These are phyloP conservation scores for Tolypeutes matacus DNA, from an alignment of 2,797 vertebrate species.

Conservation along the genomic window DNA sequence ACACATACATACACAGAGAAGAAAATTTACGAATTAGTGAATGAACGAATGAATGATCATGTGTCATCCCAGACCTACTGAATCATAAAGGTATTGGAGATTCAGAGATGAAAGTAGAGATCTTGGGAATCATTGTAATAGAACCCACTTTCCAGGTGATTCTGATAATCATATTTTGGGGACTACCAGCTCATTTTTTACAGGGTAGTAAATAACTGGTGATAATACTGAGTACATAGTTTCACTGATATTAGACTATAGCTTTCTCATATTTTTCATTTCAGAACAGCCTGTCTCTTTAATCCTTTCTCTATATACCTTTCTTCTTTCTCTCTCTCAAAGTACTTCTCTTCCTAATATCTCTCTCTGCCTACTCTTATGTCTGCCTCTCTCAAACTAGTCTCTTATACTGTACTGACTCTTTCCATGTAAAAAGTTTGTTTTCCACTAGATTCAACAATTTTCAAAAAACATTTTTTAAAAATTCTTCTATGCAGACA, in stretches of 20 bases:
- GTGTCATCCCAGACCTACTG: background rate
- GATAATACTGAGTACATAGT: background rate
- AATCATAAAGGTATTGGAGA: background rate
- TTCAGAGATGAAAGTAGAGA: background rate
- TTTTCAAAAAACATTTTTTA: background rate
- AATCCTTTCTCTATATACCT: background rate
- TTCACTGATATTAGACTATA: background rate
- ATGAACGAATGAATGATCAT: background rate
- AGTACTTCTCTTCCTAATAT: background rate
- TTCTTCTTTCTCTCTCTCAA: background rate
- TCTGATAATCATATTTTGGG: background rate
- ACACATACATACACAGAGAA: background rate
- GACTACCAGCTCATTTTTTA: background rate
- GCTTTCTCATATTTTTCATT: background rate
- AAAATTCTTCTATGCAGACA: background rate
- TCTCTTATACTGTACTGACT: background rate
- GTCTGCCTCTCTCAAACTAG: background rate
- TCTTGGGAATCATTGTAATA: background rate
- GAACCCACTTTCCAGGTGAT: background rate
- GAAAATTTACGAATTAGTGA: background rate
- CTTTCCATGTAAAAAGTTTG: background rate
- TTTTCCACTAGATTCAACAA: background rate
- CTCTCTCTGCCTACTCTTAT: background rate
- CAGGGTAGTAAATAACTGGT: background rate
- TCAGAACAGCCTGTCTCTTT: background rate